phyloP scores from a whole-genome alignment of 2,797 vertebrate genomes.

The Petrocephalus sullivani region DNA sequence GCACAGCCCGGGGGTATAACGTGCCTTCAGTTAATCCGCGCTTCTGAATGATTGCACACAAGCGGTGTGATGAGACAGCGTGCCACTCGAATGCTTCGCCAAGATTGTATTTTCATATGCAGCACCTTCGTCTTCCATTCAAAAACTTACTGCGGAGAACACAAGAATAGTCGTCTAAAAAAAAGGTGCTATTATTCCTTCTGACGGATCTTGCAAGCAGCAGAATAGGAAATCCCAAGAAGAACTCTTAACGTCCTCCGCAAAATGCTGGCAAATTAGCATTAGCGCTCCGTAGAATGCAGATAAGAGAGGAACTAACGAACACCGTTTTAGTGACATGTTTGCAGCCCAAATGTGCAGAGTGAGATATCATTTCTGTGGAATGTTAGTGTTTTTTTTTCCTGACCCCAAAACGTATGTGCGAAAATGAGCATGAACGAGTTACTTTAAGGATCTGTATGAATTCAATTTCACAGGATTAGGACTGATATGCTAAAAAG shows the following conservation, averaged over 20 bases:
- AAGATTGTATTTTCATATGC: conserved; percentile 6
- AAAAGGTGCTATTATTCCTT: neutral
- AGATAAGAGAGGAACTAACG: neutral
- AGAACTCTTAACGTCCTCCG: neutral
- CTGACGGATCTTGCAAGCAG: neutral
- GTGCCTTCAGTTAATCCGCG: conserved; percentile 3
- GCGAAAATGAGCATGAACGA: neutral
- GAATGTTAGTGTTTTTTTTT: neutral
- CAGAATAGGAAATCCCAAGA: neutral
- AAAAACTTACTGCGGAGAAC: neutral
- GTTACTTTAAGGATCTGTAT: neutral
- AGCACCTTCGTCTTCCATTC: neutral
- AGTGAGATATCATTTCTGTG: neutral
- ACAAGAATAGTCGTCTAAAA: neutral
- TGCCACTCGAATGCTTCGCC: neutral
- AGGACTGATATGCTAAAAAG: neutral
- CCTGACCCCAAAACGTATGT: neutral
- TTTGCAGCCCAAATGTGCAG: neutral
- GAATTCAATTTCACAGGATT: conserved; percentile 7
- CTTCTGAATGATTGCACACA: conserved; percentile 14
- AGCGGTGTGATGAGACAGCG: neutral
- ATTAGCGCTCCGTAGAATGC: neutral
- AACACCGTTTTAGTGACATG: neutral
- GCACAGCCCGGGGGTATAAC: neutral
- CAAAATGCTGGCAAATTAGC: neutral